Evolutionary conservation across 2,113 vertebrate species (phyloP).

Genomic region (Muscicapa adusta): DNA sequence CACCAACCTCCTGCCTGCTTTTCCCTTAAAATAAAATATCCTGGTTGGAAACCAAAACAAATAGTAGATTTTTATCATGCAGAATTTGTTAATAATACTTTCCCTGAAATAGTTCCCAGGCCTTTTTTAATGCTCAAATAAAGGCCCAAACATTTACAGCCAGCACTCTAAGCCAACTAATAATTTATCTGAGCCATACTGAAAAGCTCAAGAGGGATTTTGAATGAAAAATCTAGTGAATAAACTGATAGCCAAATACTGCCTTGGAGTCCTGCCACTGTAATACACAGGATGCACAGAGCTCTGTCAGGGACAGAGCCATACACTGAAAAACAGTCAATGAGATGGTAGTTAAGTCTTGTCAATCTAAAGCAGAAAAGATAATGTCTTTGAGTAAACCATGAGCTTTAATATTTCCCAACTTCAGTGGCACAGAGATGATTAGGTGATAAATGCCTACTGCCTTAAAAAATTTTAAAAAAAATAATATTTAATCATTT

Average conservation of each 20-base stretch:
- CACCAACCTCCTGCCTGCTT: not conserved
- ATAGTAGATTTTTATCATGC: constrained; percentile 56
- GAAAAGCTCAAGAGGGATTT: constrained; percentile 58
- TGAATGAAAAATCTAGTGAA: constrained; percentile 60
- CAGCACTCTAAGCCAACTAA: constrained; percentile 50
- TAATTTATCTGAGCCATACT: constrained; percentile 61
- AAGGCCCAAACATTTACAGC: constrained; percentile 59
- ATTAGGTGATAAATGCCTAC: not conserved
- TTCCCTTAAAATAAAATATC: constrained; percentile 5
- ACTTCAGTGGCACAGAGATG: not conserved
- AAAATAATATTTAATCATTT: not conserved
- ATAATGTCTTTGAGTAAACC: not conserved
- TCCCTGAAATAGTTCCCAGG: constrained; percentile 60
- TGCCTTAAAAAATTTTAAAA: not conserved
- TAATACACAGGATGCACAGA: not conserved
- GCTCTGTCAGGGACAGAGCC: not conserved
- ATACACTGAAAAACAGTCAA: not conserved
- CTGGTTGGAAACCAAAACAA: constrained; percentile 59
- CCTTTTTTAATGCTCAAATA: constrained; percentile 49
- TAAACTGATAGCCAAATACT: constrained; percentile 53
- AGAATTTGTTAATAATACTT: constrained; percentile 58
- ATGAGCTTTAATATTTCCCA: not conserved
- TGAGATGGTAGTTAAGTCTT: not conserved
- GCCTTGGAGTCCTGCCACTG: constrained; percentile 59
- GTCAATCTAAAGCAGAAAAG: not conserved